Evolutionary conservation across 2,113 vertebrate species (phyloP).

Genomic region (Leptodactylus fuscus): DNA sequence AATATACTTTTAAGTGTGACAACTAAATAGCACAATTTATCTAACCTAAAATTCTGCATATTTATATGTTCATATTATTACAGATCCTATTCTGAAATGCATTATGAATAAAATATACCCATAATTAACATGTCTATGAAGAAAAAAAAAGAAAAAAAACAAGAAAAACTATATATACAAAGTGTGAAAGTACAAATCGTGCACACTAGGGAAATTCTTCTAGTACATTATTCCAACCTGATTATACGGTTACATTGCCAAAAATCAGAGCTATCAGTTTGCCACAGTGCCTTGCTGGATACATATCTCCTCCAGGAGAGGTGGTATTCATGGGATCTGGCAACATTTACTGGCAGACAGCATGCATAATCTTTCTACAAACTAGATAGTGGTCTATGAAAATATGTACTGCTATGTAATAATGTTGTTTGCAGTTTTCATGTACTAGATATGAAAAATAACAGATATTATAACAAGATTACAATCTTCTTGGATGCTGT

Average conservation of each 20-base stretch:
- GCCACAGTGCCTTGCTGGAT: slow-evolving; percentile 41
- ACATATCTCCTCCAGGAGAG: slow-evolving; percentile 29
- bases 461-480: background rate
- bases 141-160: background rate
- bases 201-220: slow-evolving; percentile 24
- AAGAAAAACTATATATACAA: background rate
- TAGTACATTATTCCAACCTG: slow-evolving; percentile 44
- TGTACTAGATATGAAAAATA: background rate
- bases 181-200: slow-evolving; percentile 23
- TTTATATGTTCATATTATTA: background rate
- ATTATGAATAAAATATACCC: slow-evolving; percentile 6
- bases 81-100: background rate
- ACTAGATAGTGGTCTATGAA: slow-evolving; percentile 30
- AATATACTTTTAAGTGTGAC: background rate
- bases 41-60: background rate
- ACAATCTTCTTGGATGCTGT: background rate
- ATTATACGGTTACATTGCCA: slow-evolving; percentile 46
- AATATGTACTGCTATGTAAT: background rate
- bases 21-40: background rate
- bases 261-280: slow-evolving; percentile 43
- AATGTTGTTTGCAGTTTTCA: slow-evolving; percentile 2
- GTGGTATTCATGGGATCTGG: slow-evolving; percentile 44
- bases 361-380: slow-evolving; percentile 16
- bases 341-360: slow-evolving; percentile 24
- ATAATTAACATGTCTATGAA: slow-evolving; percentile 28